Evolutionary conservation across 2,113 vertebrate genomes (phyloP).

Genomic region (Callospermophilus lateralis): DNA sequence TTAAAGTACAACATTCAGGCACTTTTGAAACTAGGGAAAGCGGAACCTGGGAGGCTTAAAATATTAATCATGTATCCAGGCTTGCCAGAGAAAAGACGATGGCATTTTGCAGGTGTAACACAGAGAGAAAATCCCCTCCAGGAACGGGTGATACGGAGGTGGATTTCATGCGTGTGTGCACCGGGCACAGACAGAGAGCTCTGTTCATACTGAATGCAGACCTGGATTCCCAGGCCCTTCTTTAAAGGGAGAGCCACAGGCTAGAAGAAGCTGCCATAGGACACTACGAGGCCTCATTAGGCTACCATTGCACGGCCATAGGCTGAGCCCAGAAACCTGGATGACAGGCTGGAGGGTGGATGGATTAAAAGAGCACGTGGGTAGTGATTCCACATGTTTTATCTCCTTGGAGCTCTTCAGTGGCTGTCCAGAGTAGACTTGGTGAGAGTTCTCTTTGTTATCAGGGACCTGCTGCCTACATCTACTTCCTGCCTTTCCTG

Average conservation of each 20-base stretch:
- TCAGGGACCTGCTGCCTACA: not conserved
- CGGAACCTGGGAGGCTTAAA: slow-evolving; percentile 76
- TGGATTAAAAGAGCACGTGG: not conserved
- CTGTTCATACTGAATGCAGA: slow-evolving; percentile 44
- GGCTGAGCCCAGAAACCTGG: not conserved
- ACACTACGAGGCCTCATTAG: not conserved
- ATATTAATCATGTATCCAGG: slow-evolving; percentile 75
- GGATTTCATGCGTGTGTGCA: slow-evolving; percentile 55
- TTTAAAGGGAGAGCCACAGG: not conserved
- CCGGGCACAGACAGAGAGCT: not conserved
- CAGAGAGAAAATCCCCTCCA: slow-evolving; percentile 70
- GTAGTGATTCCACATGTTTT: not conserved
- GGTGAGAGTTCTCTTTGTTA: not conserved
- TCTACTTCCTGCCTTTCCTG: not conserved
- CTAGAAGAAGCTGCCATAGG: not conserved
- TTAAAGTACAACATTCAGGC: slow-evolving; percentile 67
- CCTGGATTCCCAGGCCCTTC: slow-evolving; percentile 13
- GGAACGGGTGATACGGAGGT: not conserved
- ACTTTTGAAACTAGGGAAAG: slow-evolving; percentile 66
- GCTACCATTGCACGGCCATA: not conserved
- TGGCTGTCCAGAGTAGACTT: not conserved
- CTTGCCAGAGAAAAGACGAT: slow-evolving; percentile 72
- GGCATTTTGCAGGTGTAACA: slow-evolving; percentile 65
- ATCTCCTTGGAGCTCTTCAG: not conserved
- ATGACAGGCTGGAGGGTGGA: slow-evolving; percentile 7